Percentiles rank a stretch among this genome's conserved stretches.
phyloP scores from a whole-genome alignment of 2,888 invertebrate species.

The Hydrotaea cyrtoneurina region DNA sequence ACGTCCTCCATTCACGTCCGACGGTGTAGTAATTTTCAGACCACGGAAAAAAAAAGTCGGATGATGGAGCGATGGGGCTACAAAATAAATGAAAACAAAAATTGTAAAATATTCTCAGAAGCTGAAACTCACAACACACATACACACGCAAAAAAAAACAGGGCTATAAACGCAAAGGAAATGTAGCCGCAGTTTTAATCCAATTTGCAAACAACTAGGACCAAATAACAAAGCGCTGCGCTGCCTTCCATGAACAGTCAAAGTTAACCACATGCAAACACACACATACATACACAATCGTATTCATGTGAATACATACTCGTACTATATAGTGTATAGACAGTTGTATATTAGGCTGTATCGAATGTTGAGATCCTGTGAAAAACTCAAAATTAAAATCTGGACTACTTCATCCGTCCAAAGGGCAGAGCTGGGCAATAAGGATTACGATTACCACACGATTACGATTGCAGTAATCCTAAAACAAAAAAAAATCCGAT shows the following conservation, averaged over 20 bases:
- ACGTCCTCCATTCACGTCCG: neutral
- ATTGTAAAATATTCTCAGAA: neutral
- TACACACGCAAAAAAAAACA: conserved; percentile 37
- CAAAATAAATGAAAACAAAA: conserved; percentile 18
- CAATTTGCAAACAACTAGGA: conserved; percentile 43
- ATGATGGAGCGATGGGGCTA: neutral
- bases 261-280: too few species aligned
- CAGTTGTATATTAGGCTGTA: too few species aligned
- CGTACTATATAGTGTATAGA: too few species aligned
- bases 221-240: neutral
- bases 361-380: too few species aligned
- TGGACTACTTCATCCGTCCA: too few species aligned
- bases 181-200: conserved; percentile 50
- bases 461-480: too few species aligned
- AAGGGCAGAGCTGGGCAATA: too few species aligned
- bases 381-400: too few species aligned
- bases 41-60: conserved; percentile 4
- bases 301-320: too few species aligned
- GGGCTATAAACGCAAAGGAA: conserved; percentile 33
- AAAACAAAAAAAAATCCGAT: too few species aligned
- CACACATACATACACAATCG: too few species aligned
- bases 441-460: too few species aligned
- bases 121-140: neutral
- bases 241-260: neutral
- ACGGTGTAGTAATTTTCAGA: neutral